These are phyloP conservation scores for Coenobita brevimanus DNA, from an alignment of 1,140 invertebrate species.

Conservation along the genomic window DNA sequence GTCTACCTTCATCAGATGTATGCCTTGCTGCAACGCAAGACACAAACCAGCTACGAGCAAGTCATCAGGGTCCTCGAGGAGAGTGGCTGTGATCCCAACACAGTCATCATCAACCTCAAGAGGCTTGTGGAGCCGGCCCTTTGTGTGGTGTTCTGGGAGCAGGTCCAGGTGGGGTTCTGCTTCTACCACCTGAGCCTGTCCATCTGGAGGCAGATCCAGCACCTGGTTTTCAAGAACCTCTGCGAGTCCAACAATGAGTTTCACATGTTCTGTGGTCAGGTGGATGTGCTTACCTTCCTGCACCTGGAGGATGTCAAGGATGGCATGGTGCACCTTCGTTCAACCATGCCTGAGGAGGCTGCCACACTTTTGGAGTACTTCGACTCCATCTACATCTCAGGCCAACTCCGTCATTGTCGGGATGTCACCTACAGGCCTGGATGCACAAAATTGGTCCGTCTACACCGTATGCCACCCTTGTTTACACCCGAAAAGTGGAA, in stretches of 20 bases:
- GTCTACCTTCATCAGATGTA: no score
- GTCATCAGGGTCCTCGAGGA: no score
- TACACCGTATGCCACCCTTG: no score
- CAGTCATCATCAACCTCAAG: not conserved
- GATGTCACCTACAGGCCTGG: not conserved
- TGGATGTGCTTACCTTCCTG: conserved; percentile 20
- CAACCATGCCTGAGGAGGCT: no score
- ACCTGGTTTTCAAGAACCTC: not conserved
- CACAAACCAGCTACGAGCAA: no score
- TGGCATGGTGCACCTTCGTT: no score
- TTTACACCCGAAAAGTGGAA: no score
- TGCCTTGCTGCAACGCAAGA: no score
- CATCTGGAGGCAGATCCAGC: conserved; percentile 28
- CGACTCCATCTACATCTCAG: not conserved
- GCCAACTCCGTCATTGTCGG: not conserved
- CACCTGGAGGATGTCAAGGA: conserved; percentile 19
- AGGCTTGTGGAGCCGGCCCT: no score
- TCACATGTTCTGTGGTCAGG: conserved; percentile 19
- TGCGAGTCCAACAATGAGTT: not conserved
- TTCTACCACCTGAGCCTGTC: conserved; percentile 23
- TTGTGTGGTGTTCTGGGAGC: no score
- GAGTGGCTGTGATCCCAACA: not conserved
- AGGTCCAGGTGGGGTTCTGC: conserved; percentile 11
- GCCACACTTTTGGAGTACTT: no score
- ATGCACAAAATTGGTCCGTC: no score